Evolutionary conservation across 2,113 vertebrate genomes (phyloP).

Genomic region (Xenus cinereus): DNA sequence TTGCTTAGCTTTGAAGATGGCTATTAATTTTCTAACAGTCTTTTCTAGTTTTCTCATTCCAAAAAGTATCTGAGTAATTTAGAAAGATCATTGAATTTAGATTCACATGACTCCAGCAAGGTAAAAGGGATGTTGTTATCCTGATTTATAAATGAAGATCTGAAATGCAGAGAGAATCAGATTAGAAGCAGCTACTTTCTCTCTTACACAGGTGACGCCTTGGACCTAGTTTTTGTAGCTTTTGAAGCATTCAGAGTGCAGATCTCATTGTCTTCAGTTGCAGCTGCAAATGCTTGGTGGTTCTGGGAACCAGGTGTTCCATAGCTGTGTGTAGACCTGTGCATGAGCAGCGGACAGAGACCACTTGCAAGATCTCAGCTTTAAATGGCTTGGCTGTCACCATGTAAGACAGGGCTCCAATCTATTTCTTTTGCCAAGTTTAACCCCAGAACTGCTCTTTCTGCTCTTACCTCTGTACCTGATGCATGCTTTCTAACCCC

Average conservation of each 20-base stretch:
- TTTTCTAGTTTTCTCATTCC: neutral
- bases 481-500: neutral
- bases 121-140: neutral
- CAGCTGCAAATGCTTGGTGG: neutral
- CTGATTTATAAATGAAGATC: neutral
- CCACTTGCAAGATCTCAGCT: neutral
- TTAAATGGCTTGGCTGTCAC: neutral
- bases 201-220: neutral
- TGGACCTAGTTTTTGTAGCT: neutral
- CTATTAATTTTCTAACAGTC: neutral
- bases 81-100: neutral
- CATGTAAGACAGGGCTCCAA: rapidly evolving
- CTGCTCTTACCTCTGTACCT: neutral
- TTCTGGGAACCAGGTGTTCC: neutral
- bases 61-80: neutral
- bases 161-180: neutral
- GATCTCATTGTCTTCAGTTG: neutral
- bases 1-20: neutral
- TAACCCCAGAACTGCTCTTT: neutral
- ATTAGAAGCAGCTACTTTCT: neutral
- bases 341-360: neutral
- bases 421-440: neutral
- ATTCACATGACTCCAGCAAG: neutral
- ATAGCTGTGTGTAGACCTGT: neutral
- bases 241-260: neutral